These are phyloP conservation scores for Parnassius glacialis DNA, from an alignment of 2,888 invertebrate genomes.

Conservation along the genomic window DNA sequence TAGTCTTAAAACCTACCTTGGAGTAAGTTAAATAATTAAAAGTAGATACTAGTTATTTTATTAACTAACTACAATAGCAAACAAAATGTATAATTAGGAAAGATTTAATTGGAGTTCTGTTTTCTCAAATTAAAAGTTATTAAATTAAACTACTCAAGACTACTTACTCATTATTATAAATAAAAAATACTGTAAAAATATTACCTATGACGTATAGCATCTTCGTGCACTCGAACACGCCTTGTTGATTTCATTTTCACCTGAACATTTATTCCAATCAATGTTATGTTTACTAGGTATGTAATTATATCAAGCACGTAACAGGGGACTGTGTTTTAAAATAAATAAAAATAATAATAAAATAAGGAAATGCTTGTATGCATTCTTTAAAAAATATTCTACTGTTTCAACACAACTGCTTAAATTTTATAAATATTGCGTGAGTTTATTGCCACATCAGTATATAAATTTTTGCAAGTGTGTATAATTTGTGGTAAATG, in stretches of 20 bases:
- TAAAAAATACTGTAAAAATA: slow-evolving; percentile 53
- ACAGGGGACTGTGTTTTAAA: neutral
- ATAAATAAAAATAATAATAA: neutral
- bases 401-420: neutral
- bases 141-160: slow-evolving; percentile 51
- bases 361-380: too few species aligned
- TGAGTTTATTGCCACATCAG: neutral
- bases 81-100: slow-evolving; percentile 27
- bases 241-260: slow-evolving; percentile 79
- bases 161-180: slow-evolving; percentile 50
- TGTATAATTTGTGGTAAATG: slow-evolving; percentile 25
- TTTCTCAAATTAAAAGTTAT: slow-evolving; percentile 29
- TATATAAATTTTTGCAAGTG: slow-evolving; percentile 12
- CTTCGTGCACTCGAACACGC: slow-evolving; percentile 79
- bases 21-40: slow-evolving; percentile 9
- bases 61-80: slow-evolving; percentile 37
- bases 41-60: slow-evolving; percentile 27
- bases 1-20: slow-evolving; percentile 21
- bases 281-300: slow-evolving; percentile 29
- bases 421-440: neutral
- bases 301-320: slow-evolving; percentile 19
- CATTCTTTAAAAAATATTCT: too few species aligned
- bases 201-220: slow-evolving; percentile 80
- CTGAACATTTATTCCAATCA: slow-evolving; percentile 77
- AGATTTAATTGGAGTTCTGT: slow-evolving; percentile 28